Evolutionary conservation across 2,797 vertebrate genomes (phyloP).

Genomic region (Decapterus maruadsi): DNA sequence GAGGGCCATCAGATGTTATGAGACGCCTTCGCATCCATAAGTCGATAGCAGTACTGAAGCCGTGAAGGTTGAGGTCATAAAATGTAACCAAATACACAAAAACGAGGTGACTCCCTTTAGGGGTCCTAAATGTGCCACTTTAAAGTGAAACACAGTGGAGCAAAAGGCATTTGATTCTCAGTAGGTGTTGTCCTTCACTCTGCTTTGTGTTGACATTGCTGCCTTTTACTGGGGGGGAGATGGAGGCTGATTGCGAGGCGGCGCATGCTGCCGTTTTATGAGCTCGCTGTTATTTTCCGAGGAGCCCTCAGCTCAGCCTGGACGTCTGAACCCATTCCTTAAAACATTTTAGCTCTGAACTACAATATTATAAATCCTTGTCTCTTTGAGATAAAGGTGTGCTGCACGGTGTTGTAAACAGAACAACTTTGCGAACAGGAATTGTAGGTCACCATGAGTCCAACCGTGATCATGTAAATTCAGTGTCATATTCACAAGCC

Average conservation of each 20-base stretch:
- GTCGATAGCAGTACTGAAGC: conserved; percentile 35
- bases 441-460: conserved; percentile 16
- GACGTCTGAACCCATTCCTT: conserved; percentile 5
- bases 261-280: conserved; percentile 38
- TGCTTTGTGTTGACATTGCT: conserved; percentile 57
- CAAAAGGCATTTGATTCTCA: conserved; percentile 38
- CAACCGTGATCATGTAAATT: background rate
- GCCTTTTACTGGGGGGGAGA: conserved; percentile 46
- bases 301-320: background rate
- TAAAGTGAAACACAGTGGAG: conserved; percentile 39
- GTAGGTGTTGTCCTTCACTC: conserved; percentile 61
- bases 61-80: conserved; percentile 53
- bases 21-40: conserved; percentile 28
- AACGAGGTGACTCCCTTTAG: conserved; percentile 55
- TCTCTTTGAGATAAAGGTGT: conserved; percentile 1
- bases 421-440: too few relatives aligned
- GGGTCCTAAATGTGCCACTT: conserved; percentile 46
- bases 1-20: conserved; percentile 55
- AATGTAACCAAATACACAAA: conserved; percentile 58
- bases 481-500: background rate
- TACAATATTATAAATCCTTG: conserved; percentile 3
- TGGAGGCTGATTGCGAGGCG: conserved; percentile 33
- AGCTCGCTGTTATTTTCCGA: conserved; percentile 24
- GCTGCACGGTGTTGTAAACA: background rate
- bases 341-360: conserved; percentile 1